Conservation (phyloP, 2,888 invertebrate species). For the Campoletis raptor region DNA sequence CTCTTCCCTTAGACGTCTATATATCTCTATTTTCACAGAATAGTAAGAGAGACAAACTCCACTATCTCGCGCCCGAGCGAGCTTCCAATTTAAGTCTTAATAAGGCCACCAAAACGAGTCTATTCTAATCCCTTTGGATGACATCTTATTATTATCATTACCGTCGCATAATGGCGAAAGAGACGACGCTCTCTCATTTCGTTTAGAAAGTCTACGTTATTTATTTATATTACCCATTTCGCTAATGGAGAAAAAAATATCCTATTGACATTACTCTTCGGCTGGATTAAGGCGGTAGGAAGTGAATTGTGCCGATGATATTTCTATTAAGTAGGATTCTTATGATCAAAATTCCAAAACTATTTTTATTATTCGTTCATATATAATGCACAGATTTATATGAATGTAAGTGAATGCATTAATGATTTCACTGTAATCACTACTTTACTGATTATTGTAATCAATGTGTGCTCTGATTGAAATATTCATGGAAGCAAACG, state of each 20-base stretch:
- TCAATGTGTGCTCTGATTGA: background rate
- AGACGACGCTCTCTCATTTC: constrained; percentile 48
- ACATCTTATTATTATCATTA: constrained; percentile 77
- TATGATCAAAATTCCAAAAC: background rate
- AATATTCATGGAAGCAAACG: background rate
- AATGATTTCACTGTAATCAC: background rate
- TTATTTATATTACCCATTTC: constrained; percentile 34
- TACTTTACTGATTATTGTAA: background rate
- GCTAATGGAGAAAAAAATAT: constrained; percentile 1
- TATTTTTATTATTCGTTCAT: background rate
- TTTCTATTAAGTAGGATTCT: background rate
- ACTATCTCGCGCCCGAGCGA: constrained; percentile 62
- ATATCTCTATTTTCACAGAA: constrained; percentile 48
- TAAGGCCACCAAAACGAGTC: constrained; percentile 79
- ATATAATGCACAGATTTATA: background rate
- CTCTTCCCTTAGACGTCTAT: constrained; percentile 20
- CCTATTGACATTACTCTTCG: background rate
- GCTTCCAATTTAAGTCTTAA: constrained; percentile 83
- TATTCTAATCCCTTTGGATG: constrained; percentile 78
- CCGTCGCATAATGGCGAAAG: constrained; percentile 52
- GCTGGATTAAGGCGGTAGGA: background rate
- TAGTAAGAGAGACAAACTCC: constrained; percentile 32
- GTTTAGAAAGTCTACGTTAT: constrained; percentile 33
- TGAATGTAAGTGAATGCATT: background rate
- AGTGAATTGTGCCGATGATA: constrained; percentile 10